A percentile compares a stretch with the other conserved stretches of the same genome.
These are phyloP conservation scores for Drosophila sturtevanti DNA, from an alignment of 1,140 invertebrate species.

Conservation along the genomic window DNA sequence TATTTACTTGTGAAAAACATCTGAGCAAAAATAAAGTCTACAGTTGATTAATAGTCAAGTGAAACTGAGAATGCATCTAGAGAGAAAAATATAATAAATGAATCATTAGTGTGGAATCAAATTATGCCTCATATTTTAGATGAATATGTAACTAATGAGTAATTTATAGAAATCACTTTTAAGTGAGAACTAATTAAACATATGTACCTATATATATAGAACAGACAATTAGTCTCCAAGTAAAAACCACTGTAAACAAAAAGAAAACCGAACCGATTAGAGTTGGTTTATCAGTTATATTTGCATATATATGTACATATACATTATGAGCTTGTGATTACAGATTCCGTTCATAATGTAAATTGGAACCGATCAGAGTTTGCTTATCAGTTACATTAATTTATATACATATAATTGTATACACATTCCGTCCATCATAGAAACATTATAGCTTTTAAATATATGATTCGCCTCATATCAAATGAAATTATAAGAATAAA, in stretches of 20 bases:
- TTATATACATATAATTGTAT: too few species aligned
- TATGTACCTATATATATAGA: not conserved
- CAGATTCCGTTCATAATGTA: not conserved
- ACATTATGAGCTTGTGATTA: too few species aligned
- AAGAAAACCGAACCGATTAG: not conserved
- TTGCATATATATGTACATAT: not conserved
- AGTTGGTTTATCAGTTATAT: not conserved
- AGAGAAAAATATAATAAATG: constrained; percentile 31
- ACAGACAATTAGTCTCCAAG: too few species aligned
- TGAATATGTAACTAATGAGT: constrained; percentile 23
- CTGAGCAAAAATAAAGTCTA: constrained; percentile 8
- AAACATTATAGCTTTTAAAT: too few species aligned
- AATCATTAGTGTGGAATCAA: constrained; percentile 38
- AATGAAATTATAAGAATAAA: too few species aligned
- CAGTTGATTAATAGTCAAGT: constrained; percentile 13
- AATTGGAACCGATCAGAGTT: not conserved
- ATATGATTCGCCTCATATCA: too few species aligned
- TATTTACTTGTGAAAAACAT: constrained; percentile 59
- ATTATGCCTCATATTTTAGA: constrained; percentile 6
- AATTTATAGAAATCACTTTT: constrained; percentile 9
- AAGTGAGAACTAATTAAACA: not conserved
- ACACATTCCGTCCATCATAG: too few species aligned
- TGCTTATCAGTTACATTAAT: too few species aligned
- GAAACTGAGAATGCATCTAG: not conserved
- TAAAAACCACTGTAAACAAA: not conserved